phyloP scores from a whole-genome alignment of 2,797 vertebrate species.

The Erithacus rubecula region DNA sequence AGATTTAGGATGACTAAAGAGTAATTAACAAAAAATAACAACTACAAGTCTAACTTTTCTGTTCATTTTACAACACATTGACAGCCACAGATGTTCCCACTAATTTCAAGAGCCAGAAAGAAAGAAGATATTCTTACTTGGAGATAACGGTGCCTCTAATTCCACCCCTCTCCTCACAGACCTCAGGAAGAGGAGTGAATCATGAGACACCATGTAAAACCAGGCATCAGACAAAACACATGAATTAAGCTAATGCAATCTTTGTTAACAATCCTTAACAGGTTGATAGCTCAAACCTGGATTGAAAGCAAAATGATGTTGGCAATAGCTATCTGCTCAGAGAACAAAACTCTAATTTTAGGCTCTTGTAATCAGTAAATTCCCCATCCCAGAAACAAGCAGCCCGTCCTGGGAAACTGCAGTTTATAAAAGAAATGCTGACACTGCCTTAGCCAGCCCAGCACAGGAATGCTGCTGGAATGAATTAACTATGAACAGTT shows the following conservation, averaged over 20 bases:
- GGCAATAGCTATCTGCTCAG: not conserved
- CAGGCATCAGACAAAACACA: not conserved
- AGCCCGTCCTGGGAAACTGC: not conserved
- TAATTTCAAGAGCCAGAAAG: not conserved
- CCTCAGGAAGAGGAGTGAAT: not conserved
- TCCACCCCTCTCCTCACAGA: not conserved
- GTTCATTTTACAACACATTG: not conserved
- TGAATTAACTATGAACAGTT: not conserved
- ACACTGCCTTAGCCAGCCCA: not conserved
- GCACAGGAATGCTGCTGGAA: not conserved
- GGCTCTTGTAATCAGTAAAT: constrained; percentile 3
- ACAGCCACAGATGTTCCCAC: not conserved
- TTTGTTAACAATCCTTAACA: not conserved
- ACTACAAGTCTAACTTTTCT: not conserved
- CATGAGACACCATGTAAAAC: not conserved
- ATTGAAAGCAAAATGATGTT: too few species aligned
- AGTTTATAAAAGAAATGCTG: constrained; percentile 45
- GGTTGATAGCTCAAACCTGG: not conserved
- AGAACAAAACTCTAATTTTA: not conserved
- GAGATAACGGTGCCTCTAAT: not conserved
- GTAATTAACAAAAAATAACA: not conserved
- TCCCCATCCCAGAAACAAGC: not conserved
- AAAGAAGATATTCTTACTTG: not conserved
- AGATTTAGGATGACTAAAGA: not conserved
- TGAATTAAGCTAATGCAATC: not conserved